phyloP scores from a whole-genome alignment of 1,140 invertebrate species.

The Neoseiulus cucumeris region DNA sequence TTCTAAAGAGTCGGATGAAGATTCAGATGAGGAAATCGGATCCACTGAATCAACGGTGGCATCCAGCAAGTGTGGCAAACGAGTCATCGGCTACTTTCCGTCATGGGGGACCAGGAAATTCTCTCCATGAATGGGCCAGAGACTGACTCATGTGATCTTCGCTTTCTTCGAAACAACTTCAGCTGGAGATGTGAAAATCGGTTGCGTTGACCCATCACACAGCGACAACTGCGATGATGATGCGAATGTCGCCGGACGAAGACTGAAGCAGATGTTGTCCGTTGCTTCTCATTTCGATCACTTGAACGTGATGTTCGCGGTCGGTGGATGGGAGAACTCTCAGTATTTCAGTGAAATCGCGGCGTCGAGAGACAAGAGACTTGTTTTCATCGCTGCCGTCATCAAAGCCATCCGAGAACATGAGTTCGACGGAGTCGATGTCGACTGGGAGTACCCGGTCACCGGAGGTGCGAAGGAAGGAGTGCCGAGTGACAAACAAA shows the following conservation, averaged over 20 bases:
- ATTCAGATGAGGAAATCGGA: no score
- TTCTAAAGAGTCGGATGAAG: no score
- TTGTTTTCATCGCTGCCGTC: constrained; percentile 18
- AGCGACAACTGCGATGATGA: no score
- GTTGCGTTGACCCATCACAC: no score
- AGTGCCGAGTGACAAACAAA: constrained; percentile 16
- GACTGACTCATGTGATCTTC: no score
- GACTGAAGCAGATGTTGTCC: constrained; percentile 16
- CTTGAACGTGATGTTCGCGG: constrained; percentile 21
- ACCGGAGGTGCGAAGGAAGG: constrained; percentile 36
- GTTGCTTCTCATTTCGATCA: constrained; percentile 16
- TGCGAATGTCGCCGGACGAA: constrained; percentile 1
- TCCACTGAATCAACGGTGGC: no score
- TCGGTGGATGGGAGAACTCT: constrained; percentile 24
- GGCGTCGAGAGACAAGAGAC: constrained; percentile 15
- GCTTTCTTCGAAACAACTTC: no score
- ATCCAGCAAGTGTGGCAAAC: no score
- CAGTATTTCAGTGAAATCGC: constrained; percentile 21
- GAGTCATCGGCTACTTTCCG: no score
- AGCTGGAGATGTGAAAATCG: no score
- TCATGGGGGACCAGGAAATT: no score
- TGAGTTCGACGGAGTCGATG: constrained; percentile 52
- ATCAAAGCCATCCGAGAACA: constrained; percentile 28
- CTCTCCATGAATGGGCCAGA: no score
- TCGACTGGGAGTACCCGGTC: constrained; percentile 71